Evolutionary conservation across 1,140 invertebrate genomes (phyloP), one percentile per base, ranked within the genome.

Genomic region (Ridgeia piscesae): DNA sequence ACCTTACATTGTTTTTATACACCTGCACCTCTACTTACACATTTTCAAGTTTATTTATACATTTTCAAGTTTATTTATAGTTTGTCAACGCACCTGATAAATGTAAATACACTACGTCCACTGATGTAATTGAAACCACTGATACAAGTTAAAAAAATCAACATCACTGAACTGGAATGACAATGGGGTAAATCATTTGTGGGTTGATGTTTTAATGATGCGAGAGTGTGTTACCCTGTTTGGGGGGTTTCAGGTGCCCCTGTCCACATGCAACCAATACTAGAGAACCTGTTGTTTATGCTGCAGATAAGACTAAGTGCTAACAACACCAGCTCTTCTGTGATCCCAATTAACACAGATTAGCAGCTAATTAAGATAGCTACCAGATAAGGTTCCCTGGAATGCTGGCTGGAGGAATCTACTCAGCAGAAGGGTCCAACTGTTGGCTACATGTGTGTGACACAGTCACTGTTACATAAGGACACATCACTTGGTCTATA

Each of bases 271-370:
- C 27, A 77, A 77, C 58, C 58, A 77, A 9, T 21, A 77, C 8
- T 21, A 77, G 17, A 1, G 14, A 77, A 0, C 48, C 48, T 11
- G 48, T 11, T n/a, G n/a, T n/a, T n/a, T n/a, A 21, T 50, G 8
- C 21, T 50, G 48, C 8, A 50, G 58, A 77, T 77, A 77, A 77
- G 14, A 31, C 58, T 27, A 21, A 77, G 17, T 77, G 58, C 58
- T 77, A 77, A 77, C 58, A 77, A 17, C 58, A 77, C 58, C 27
- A 77, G 0, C 11, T 17, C 58, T 21, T 77, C 58, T 77, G 11
- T 77, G 58, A 77, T 77, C 58, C 58, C 58, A 77, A 77, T 31
- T 77, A 77, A 77, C 58, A 77, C 58, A 77, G 58, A 77, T 77
- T 77, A 77, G 27, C 58, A 77, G 27, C 58, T 27, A 77, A 77